Base-by-base conservation (phyloP, 2,113 vertebrate species). In the Burhinus bistriatus region DNA sequence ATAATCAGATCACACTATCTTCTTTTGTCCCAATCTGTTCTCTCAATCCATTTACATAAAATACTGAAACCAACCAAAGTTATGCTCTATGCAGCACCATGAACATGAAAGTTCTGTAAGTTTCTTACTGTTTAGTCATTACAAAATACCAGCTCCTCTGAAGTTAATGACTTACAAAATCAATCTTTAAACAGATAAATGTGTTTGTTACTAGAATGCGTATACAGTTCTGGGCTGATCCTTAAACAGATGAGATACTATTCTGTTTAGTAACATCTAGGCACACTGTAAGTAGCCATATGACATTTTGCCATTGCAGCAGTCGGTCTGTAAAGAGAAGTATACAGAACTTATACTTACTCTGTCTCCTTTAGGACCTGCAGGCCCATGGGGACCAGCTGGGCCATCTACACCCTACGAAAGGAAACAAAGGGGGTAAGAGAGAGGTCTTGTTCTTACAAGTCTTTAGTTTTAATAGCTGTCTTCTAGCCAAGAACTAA, bases 321-420 rank as follows among this genome's bases (percentile, higher is more conserved):
- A 23, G 40, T 26, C 4, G 2, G 42, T 65, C 38, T 40, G 16
- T 9, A 68, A 64, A 80, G 38, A 75, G 45, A 58, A 90, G 52
- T 23, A n/a, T 38, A 23, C 0, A 0, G n/a, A 80, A 10, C 6
- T 21, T 2, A 40, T 5, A 98, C 99, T 99, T 98, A 99, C 99
- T 96, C 98, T 98, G 97, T 99, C 99, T 95, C 99, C 99, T 98
- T 99, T 99, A 20, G 99, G 99, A 95, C 99, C 99, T 92, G 99
- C 99, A 66, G 99, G 99, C 89, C 99, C 99, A 44, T 99, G 98
- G 73, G 99, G 98, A 97, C 99, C 99, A 34, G 96, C 15, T 71
- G 99, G 99, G 59, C 99, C 99, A 95, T 99, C 99, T 87, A 97
- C 94, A 85, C 99, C 99, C 99, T 99, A 95, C 55, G 94, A 97